Base-by-base conservation (phyloP, 2,888 invertebrate genomes). In the Xylota segnis region DNA sequence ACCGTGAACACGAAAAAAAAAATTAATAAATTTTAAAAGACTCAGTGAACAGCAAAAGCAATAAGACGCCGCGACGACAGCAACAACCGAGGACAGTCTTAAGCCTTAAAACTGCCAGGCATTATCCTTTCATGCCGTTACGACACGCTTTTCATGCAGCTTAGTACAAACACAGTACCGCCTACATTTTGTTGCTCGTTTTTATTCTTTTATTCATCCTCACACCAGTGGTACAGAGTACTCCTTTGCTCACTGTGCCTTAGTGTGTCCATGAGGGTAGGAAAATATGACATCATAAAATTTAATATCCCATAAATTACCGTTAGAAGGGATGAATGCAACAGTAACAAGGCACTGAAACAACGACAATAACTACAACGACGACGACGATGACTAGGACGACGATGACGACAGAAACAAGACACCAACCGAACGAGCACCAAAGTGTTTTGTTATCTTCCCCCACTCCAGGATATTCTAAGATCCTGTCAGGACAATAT, bases 291-390 rank as follows among this genome's bases (percentile, higher is more conserved):
- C 82, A 87, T 86, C 88, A 90, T 90, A 90, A 90, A 90, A 90
- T 89, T 90, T 90, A 90, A 90, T 90, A 90, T 90, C 90, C 90
- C 90, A 90, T 90, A 90, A 90, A 90, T 90, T 68, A 86, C 86
- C 81, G 86, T 86, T 86, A 86, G 72, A 77, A 68, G 86, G 81
- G 75, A 77, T 77, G 58, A 82, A 76, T 86, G 81, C 77, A 86
- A 86, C 72, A 82, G 76, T 75, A 78, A 74, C 83, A 78, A 77
- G 29, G 52, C 45, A 56, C 23, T 18, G 23, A 54, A 61, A 81
- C 54, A 81, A 76, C 52, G 76, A 76, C 52, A 54, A 78, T 47
- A 72, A 77, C 23, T 23, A 23, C 23, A 23, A 23, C 23, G 23
- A 23, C 50, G 66, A 50, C 10, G 18, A 59, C 66, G 83, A 86